Evolutionary conservation across 2,113 vertebrate genomes (phyloP), one percentile per base, ranked within the genome.

Genomic region (Poicephalus gulielmi): DNA sequence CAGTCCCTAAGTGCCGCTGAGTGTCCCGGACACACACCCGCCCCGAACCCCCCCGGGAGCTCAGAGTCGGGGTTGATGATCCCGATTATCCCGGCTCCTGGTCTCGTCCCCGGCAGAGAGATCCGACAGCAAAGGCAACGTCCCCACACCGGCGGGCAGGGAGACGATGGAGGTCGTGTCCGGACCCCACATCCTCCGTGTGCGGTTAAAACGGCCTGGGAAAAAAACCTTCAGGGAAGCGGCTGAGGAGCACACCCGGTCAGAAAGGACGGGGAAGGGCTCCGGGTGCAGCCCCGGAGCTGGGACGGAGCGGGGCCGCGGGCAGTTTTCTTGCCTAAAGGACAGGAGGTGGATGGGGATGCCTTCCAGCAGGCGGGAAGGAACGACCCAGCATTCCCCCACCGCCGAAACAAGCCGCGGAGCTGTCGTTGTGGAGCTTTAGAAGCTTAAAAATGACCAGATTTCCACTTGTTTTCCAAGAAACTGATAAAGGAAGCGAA

Each of bases 281-380:
- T 25, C 39, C 5, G 19, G 24, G 57, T 7, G 52, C 70, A 44
- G 63, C 47, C 9, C 23, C 10, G 16, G 9, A 1, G 37, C 5
- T 2, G 39, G n/a, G 14, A 23, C 14, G 12, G 10, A 1, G 37
- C 7, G 2, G 35, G 35, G 18, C 6, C 7, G 28, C 0, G 27
- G 71, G 22, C 14, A 1, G 4, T 13, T 43, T 79, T 41, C 27
- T 12, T 37, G 24, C 50, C 67, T 0, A 5, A 1, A 31, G 25
- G 9, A 75, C 3, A 5, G 14, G 20, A 4, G 11, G 15, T 8
- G 4, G 37, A 1, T 9, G 17, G 1, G 68, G 25, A 3, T 10
- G 13, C 10, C 22, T 16, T 35, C 13, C 57, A 35, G 22, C 57
- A 59, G 33, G 35, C 6, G 57, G 22, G 41, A 46, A 3, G 31